Evolutionary conservation across 2,888 invertebrate species (phyloP), one percentile per base, ranked within the genome.

Genomic region (Griposia aprilina): DNA sequence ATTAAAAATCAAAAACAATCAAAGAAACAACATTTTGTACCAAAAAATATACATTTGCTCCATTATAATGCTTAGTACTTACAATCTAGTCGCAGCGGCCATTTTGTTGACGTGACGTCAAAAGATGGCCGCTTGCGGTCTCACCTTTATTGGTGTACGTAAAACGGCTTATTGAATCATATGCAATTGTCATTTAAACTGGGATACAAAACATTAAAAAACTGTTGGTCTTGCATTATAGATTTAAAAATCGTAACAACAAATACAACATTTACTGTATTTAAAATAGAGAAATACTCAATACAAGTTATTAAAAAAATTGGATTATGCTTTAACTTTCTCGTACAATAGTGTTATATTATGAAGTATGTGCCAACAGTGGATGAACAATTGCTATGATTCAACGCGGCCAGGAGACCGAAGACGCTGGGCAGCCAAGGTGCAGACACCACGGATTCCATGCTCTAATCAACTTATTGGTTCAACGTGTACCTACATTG

Each of bases 21-120:
- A 92, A 92, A 94, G 89, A 92, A 94, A 94, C 93, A 95, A 94
- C 93, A 93, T 94, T 93, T 95, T 94, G 95, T 96, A 96, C 94
- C 94, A 94, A 95, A 94, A 91, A 92, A 92, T 91, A 93, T 93
- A 93, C 88, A 91, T 88, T 92, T 93, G 92, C 92, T 93, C 91
- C 92, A 93, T 91, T 93, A 92, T 90, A 87, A 93, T 95, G 94
- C 94, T 94, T 93, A 94, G 92, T 94, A 95, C 96, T 96, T 96
- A 96, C 91, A 94, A 93, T 91, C 95, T 96, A 96, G 90, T 80
- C 82, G 87, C 87, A 80, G 94, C 94, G 91, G 95, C 95, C 96
- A 96, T 96, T 92, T 96, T 94, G 95, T 91, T 74, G 82, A 89
- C 84, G 82, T 81, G 83, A 82, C 76, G 80, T 83, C 83, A 92